Conservation (phyloP, 2,113 vertebrate genomes). For the Percopsis transmontana region DNA sequence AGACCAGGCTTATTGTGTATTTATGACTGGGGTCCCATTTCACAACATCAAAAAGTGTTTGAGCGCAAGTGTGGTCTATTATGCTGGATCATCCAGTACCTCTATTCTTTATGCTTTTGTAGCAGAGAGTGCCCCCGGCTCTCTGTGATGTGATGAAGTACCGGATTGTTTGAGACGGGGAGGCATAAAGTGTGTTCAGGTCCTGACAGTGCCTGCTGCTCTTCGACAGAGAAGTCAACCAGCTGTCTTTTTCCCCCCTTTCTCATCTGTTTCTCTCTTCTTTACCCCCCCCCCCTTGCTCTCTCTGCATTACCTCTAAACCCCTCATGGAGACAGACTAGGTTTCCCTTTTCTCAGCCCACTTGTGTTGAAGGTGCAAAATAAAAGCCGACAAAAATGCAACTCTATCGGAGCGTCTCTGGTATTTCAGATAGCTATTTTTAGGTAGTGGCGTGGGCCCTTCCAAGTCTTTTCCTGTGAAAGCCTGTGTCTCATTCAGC, state of each 20-base stretch:
- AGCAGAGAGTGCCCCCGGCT: slow-evolving; percentile 25
- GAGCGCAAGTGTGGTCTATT: slow-evolving; percentile 12
- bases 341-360: no score
- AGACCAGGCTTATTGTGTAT: slow-evolving; percentile 21
- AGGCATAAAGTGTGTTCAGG: slow-evolving; percentile 5
- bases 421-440: slow-evolving; percentile 27
- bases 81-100: slow-evolving; percentile 8
- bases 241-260: background rate
- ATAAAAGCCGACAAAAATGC: background rate
- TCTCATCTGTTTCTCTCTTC: slow-evolving; percentile 16
- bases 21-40: slow-evolving; percentile 19
- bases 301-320: background rate
- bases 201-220: slow-evolving; percentile 7
- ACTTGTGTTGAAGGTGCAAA: background rate
- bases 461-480: slow-evolving; percentile 35
- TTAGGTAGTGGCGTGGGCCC: slow-evolving; percentile 30
- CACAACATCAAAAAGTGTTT: slow-evolving; percentile 14
- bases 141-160: background rate
- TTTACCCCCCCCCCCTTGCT: background rate
- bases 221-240: slow-evolving; percentile 11
- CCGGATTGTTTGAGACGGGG: slow-evolving; percentile 27
- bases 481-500: slow-evolving; percentile 38
- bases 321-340: background rate
- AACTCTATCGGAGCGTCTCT: slow-evolving; percentile 16
- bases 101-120: slow-evolving; percentile 24